Conservation (phyloP, 37 sponge, comb jelly and placozoan genomes). For the Cladorhizidae sp. region DNA sequence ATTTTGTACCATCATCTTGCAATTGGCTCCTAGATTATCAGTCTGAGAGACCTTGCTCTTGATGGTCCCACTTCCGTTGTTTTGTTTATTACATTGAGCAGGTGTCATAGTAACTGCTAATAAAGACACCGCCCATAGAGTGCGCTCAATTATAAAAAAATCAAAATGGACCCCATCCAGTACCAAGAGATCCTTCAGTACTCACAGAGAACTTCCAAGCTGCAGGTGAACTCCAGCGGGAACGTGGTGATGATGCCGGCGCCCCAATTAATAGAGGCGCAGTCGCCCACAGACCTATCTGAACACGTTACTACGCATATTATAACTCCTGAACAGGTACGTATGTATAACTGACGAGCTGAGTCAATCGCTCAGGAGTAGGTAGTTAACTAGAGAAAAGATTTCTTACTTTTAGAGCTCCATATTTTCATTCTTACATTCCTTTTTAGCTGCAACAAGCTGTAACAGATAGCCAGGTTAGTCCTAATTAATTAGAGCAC, state of each 20-base stretch:
- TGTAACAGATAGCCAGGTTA: too few species aligned
- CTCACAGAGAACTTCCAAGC: conserved; percentile 2
- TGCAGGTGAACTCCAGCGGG: conserved; percentile 13
- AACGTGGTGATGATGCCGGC: conserved; percentile 28
- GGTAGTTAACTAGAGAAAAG: too few species aligned
- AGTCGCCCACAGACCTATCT: conserved; percentile 5
- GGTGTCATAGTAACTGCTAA: conserved; percentile 10
- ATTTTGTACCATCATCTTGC: conserved; percentile 40
- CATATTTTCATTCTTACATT: too few species aligned
- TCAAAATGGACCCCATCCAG: neutral
- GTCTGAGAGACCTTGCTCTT: neutral
- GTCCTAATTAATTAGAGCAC: neutral
- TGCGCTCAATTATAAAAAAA: neutral
- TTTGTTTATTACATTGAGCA: neutral
- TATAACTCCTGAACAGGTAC: neutral
- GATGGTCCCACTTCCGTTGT: neutral
- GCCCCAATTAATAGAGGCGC: neutral
- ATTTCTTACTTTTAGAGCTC: too few species aligned
- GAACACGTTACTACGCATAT: conserved; percentile 16
- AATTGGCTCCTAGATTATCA: neutral
- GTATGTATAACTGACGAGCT: neutral
- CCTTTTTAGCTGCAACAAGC: too few species aligned
- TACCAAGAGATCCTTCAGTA: conserved; percentile 10
- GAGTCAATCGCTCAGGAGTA: too few species aligned
- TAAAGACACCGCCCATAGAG: neutral